Base-by-base conservation (phyloP, 2,113 vertebrate species). In the Pachycephala philippinensis region DNA sequence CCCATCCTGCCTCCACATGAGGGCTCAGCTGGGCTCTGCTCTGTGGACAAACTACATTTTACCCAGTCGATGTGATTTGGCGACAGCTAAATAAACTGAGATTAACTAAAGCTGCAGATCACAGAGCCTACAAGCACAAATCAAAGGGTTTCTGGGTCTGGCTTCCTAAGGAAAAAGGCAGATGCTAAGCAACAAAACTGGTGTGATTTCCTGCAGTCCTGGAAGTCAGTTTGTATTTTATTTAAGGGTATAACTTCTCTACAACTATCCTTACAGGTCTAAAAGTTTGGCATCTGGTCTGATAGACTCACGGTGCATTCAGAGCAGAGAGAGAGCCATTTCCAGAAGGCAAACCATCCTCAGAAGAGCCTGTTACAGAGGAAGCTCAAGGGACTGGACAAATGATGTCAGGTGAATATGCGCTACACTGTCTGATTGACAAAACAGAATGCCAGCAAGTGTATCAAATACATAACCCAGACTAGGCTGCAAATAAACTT, bases 381-480 rank as follows among this genome's bases (percentile, higher is more conserved):
- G 61, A 59, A 74, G 27, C 19, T 59, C 30, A 64, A 85, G 37
- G 24, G 66, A 52, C 37, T 35, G 16, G 30, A 66, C n/a, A 81
- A 74, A 15, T 0, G 0, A 31, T 0, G 0, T 35, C 30, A 89
- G 44, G 47, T 77, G 75, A 84, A 54, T 8, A 28, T 0, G 0
- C 0, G 0, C 22, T 66, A 24, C 23, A n/a, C 10, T 22, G 68
- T 59, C 35, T 56, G 35, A 89, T 4, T 56, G 57, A 31, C 13
- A 79, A 89, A 78, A 83, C 6, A 56, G 28, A n/a, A 9, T 1
- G 3, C 12, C 53, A 68, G 0, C 6, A 93, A 80, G n/a, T 3
- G 4, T 18, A 78, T 13, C 31, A 54, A 66, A 74, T 31, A 50
- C 17, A 13, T 42, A 47, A 59, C 17, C 16, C 75, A 74, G 31